A percentile compares a stretch with the other conserved stretches of the same genome.
Evolutionary conservation across 1,140 invertebrate genomes (phyloP).

Genomic region (Oreohelix idahoensis): DNA sequence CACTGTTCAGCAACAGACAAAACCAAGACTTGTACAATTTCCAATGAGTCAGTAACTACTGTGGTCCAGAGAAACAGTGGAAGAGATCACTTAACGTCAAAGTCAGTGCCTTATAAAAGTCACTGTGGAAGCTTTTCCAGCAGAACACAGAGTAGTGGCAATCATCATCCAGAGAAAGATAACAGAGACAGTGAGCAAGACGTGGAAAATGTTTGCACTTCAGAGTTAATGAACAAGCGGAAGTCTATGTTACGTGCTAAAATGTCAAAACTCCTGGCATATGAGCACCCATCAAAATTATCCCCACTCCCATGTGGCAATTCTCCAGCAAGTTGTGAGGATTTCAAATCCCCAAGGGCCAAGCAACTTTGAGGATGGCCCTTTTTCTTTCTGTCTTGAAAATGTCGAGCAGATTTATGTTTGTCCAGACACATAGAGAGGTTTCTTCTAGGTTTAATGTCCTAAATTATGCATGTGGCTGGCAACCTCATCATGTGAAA

Average conservation of each 20-base stretch:
- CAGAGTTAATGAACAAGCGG: conserved; percentile 23
- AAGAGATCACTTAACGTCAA: background rate
- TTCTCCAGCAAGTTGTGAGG: conserved; percentile 39
- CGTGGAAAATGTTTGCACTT: background rate
- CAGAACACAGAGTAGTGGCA: background rate
- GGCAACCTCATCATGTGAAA: no score
- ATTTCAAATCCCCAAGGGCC: conserved; percentile 46
- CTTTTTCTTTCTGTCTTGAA: no score
- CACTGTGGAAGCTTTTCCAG: background rate
- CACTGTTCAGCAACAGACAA: background rate
- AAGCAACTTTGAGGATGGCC: conserved; percentile 17
- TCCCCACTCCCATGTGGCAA: conserved; percentile 40
- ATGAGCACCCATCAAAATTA: conserved; percentile 48
- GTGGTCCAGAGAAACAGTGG: background rate
- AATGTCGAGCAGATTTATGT: no score
- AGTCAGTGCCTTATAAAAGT: background rate
- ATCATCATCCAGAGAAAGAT: background rate
- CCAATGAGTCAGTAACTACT: background rate
- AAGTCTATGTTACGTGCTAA: conserved; percentile 37
- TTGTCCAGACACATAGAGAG: no score
- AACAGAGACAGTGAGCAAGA: background rate
- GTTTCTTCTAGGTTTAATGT: no score
- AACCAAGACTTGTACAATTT: background rate
- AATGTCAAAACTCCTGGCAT: conserved; percentile 44
- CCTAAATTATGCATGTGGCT: no score